A percentile compares a stretch with the other conserved stretches of the same genome.
phyloP scores from a whole-genome alignment of 2,888 invertebrate genomes.

The Pomacea canaliculata region DNA sequence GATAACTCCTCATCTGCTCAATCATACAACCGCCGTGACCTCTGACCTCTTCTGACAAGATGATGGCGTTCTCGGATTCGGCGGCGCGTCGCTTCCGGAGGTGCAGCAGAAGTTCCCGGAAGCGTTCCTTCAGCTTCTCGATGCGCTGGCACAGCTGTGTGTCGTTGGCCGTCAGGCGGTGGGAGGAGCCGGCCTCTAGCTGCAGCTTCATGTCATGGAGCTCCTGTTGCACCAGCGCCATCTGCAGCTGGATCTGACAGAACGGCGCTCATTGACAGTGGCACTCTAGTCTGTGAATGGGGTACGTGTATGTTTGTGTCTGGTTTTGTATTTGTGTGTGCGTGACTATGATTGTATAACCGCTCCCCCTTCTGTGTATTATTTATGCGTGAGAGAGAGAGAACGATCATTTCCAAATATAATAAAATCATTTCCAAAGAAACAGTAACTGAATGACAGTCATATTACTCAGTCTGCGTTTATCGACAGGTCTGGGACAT shows the following conservation, averaged over 20 bases:
- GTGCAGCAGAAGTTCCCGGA: constrained; percentile 61
- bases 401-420: no score
- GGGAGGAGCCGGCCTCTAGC: constrained; percentile 49
- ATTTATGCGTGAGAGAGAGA: no score
- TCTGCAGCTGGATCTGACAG: constrained; percentile 60
- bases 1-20: no score
- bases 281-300: no score
- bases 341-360: no score
- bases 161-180: constrained; percentile 51
- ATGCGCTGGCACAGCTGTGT: constrained; percentile 57
- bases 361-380: no score
- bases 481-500: no score
- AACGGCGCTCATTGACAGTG: neutral
- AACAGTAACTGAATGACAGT: no score
- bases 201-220: constrained; percentile 63
- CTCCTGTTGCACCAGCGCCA: constrained; percentile 63
- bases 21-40: no score
- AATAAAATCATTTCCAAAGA: no score
- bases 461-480: no score
- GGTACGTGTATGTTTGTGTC: neutral
- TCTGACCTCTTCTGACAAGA: constrained; percentile 55
- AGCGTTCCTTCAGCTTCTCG: constrained; percentile 63
- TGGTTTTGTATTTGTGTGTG: no score
- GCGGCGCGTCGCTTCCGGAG: constrained; percentile 57
- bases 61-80: constrained; percentile 55